Evolutionary conservation across 2,797 vertebrate species (phyloP), one percentile per base, ranked within the genome.

Genomic region (Eleutherodactylus coqui): DNA sequence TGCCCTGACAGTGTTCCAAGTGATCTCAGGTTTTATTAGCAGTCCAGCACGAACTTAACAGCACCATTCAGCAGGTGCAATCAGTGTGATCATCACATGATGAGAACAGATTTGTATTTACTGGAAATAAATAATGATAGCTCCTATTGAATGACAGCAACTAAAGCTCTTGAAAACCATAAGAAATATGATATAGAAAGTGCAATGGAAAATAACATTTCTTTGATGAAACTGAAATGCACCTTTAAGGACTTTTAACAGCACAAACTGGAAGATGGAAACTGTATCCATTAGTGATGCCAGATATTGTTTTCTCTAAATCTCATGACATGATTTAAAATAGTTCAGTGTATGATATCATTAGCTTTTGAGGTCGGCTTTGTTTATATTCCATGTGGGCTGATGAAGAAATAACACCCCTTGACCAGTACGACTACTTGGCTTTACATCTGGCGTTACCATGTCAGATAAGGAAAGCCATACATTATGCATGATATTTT

Each of bases 391-490:
- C 73, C 67, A 73, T 80, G 67, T 73, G 3, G 51, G 77, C 64
- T 75, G 55, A 81, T 62, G 77, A 86, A 75, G 58, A 47, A 78
- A 72, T 85, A 69, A 55, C 58, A 78, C 29, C n/a, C 70, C 77
- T 81, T 81, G 78, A 75, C 78, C 55, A 62, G 43, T 49, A 62
- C 53, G 75, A 45, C 69, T 81, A 81, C 67, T 86, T 86, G 78
- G 53, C 64, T 45, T 81, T 82, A 32, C 41, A 69, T 72, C 69
- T 79, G 67, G 60, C 58, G 67, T 79, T 86, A 55, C 29, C 14
- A 43, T 49, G 85, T 81, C 62, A 86, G 85, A 86, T 81, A 86
- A 86, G 77, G 78, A 81, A 81, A 75, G 69, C 21, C 49, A 62
- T 60, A 34, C 75, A 75, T 84, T 60, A 75, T 64, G 55, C 19